These are phyloP conservation scores for Eciton burchellii DNA, from an alignment of 1,140 invertebrate species.

Conservation along the genomic window DNA sequence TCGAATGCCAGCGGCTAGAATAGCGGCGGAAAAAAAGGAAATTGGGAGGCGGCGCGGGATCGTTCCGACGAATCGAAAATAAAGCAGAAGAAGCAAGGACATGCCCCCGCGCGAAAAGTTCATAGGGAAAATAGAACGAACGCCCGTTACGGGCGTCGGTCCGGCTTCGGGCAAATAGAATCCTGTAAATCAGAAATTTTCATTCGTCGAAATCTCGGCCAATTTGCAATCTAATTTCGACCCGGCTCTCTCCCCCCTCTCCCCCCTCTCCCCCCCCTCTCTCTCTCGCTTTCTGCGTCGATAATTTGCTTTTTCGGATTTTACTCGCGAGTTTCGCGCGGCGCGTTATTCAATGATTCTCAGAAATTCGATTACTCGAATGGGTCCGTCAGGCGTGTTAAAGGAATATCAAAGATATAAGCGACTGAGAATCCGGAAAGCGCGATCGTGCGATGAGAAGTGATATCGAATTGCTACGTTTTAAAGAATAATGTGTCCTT, in stretches of 20 bases:
- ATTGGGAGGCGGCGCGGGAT: slow-evolving; percentile 16
- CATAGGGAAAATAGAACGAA: slow-evolving; percentile 35
- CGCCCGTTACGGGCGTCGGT: slow-evolving; percentile 18
- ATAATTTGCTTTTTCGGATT: slow-evolving; percentile 36
- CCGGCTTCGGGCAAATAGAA: slow-evolving; percentile 36
- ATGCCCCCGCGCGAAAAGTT: slow-evolving; percentile 30
- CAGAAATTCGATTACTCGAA: slow-evolving; percentile 16
- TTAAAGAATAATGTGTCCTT: background rate
- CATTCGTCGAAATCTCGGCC: slow-evolving; percentile 36
- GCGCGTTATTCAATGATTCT: slow-evolving; percentile 9
- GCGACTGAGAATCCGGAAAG: background rate
- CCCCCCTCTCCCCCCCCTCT: too few relatives aligned
- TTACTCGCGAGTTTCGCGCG: background rate
- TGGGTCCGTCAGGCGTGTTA: background rate
- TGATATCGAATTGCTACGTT: background rate
- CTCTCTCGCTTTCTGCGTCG: too few relatives aligned
- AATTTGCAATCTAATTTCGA: slow-evolving; percentile 54
- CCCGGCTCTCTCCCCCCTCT: too few relatives aligned
- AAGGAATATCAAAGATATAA: slow-evolving; percentile 1
- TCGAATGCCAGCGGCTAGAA: slow-evolving; percentile 45
- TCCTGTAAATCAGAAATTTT: slow-evolving; percentile 57
- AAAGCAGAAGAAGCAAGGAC: slow-evolving; percentile 39
- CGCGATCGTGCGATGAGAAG: background rate
- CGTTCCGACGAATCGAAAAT: slow-evolving; percentile 49
- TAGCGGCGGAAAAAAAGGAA: slow-evolving; percentile 36